phyloP scores from a whole-genome alignment of 2,113 vertebrate genomes.

The Rhabdornis inornatus region DNA sequence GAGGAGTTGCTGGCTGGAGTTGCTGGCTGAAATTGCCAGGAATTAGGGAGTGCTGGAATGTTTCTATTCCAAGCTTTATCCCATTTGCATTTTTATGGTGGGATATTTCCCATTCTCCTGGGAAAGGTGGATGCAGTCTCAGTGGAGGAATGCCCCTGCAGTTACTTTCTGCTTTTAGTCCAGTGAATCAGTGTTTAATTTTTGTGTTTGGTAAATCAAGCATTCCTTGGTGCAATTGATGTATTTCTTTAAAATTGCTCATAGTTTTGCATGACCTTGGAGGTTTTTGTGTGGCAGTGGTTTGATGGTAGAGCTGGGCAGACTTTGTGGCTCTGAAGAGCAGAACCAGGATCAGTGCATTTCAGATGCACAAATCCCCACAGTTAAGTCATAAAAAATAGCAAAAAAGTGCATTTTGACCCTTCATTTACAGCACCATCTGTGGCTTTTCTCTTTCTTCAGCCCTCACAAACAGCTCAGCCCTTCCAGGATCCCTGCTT shows the following conservation, averaged over 20 bases:
- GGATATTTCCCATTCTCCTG: background rate
- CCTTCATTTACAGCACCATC: background rate
- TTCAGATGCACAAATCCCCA: background rate
- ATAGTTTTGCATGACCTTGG: background rate
- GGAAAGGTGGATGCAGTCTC: background rate
- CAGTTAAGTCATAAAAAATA: background rate
- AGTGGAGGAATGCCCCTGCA: background rate
- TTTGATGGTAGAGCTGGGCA: background rate
- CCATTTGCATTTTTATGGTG: background rate
- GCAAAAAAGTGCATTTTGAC: background rate
- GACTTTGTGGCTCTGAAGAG: background rate
- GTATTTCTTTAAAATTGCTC: background rate
- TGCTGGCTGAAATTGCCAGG: background rate
- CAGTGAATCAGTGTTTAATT: background rate
- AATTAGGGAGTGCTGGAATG: background rate
- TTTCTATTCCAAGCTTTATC: background rate
- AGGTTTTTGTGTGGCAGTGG: background rate
- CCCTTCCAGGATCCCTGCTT: background rate
- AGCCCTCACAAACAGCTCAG: slow-evolving; percentile 38
- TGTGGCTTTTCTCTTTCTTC: background rate
- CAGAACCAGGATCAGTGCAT: background rate
- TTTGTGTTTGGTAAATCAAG: background rate
- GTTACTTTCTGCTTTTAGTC: background rate
- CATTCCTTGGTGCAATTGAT: background rate
- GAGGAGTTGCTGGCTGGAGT: background rate